Conservation (phyloP, 2,797 vertebrate genomes). For the Enteromius mattozi region DNA sequence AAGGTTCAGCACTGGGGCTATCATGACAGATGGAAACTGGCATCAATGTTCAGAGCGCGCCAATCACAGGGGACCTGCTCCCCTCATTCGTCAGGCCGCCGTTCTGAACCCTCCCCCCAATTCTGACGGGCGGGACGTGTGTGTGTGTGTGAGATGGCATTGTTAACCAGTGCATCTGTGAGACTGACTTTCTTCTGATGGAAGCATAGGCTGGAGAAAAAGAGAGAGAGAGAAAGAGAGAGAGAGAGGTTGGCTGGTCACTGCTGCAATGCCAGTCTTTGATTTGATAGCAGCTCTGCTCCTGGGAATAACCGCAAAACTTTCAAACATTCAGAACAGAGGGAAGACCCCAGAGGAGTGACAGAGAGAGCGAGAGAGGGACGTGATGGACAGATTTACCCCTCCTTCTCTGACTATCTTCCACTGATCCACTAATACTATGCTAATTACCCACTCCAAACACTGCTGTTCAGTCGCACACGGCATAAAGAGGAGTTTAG, state of each 20-base stretch:
- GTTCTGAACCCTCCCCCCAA: constrained; percentile 90
- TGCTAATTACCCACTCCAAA: constrained; percentile 67
- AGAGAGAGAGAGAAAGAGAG: constrained; percentile 81
- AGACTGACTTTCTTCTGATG: constrained; percentile 99
- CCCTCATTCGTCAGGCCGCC: constrained; percentile 99
- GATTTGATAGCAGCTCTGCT: constrained; percentile 92
- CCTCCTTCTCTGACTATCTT: constrained; percentile 73
- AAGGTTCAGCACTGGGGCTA: constrained; percentile 99
- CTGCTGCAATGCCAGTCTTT: constrained; percentile 96
- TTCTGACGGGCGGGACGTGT: constrained; percentile 40
- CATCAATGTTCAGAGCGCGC: constrained; percentile 99
- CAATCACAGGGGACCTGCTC: constrained; percentile 99
- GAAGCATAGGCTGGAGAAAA: constrained; percentile 96
- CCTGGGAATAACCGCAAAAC: constrained; percentile 92
- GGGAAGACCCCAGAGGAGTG: constrained; percentile 78
- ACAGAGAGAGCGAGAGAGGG: constrained; percentile 62
- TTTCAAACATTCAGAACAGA: constrained; percentile 91
- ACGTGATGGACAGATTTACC: constrained; percentile 59
- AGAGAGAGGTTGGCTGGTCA: constrained; percentile 86
- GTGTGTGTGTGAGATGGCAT: constrained; percentile 88
- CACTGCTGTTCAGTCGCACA: constrained; percentile 13
- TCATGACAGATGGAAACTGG: constrained; percentile 99
- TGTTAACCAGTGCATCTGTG: constrained; percentile 99
- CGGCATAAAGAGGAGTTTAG: not conserved
- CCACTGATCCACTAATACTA: constrained; percentile 79